Evolutionary conservation across 1,140 invertebrate species (phyloP).

Genomic region (Drosophila sucinea): DNA sequence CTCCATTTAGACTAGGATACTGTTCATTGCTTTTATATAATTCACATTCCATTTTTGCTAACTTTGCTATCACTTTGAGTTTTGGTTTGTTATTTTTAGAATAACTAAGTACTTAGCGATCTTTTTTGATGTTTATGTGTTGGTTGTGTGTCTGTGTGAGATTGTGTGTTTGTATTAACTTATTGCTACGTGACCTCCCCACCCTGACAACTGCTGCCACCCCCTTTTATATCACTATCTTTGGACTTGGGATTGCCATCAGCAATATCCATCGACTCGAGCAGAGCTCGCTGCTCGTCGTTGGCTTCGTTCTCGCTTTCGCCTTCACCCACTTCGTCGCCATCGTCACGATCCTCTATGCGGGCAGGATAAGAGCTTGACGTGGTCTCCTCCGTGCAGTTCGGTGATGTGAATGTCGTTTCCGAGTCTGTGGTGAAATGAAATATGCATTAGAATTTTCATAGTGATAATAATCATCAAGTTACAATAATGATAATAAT

Average conservation of each 20-base stretch:
- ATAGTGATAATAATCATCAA: background rate
- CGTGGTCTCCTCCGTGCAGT: slow-evolving; percentile 44
- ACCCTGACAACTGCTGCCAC: slow-evolving; percentile 44
- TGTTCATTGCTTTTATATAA: slow-evolving; percentile 83
- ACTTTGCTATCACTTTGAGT: slow-evolving; percentile 81
- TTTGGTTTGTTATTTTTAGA: slow-evolving; percentile 42
- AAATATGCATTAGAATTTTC: slow-evolving; percentile 17
- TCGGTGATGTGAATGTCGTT: slow-evolving; percentile 79
- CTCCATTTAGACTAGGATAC: slow-evolving; percentile 77
- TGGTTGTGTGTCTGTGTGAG: slow-evolving; percentile 46
- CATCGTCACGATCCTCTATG: slow-evolving; percentile 24
- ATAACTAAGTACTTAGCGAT: slow-evolving; percentile 59
- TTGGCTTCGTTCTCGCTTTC: slow-evolving; percentile 63
- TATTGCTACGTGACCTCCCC: slow-evolving; percentile 76
- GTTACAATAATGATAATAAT: too few species aligned
- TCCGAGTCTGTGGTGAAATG: slow-evolving; percentile 66
- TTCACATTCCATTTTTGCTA: slow-evolving; percentile 82
- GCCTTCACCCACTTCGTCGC: slow-evolving; percentile 32
- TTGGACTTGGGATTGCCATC: background rate
- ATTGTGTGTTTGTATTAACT: slow-evolving; percentile 46
- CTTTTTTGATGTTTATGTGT: slow-evolving; percentile 21
- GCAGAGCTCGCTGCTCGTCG: slow-evolving; percentile 71
- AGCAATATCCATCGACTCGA: slow-evolving; percentile 32
- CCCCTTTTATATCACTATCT: slow-evolving; percentile 32
- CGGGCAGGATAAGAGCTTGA: slow-evolving; percentile 1